Conservation (phyloP, 2,888 invertebrate genomes). For the Mycogona germanica region DNA sequence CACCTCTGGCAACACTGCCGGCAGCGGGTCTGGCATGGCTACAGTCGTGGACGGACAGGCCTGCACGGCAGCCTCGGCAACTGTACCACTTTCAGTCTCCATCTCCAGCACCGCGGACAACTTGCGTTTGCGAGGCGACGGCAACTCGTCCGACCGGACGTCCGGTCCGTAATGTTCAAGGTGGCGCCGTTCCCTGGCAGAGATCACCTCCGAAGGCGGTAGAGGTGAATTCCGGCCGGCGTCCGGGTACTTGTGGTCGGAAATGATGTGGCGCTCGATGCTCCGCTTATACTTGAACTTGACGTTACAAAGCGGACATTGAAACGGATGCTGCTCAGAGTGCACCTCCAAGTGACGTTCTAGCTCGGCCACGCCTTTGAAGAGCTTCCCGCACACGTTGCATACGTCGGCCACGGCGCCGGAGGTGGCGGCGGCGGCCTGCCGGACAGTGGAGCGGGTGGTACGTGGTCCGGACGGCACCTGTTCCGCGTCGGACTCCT, state of each 20-base stretch:
- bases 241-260: slow-evolving; percentile 1
- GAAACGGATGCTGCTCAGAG: background rate
- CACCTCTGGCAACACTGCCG: too few relatives aligned
- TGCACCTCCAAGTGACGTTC: slow-evolving; percentile 6
- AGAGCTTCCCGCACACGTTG: background rate
- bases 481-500: background rate
- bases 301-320: background rate
- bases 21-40: too few relatives aligned
- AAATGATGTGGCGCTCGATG: background rate
- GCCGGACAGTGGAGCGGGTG: background rate
- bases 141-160: background rate
- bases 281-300: slow-evolving; percentile 1
- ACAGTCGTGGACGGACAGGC: too few relatives aligned
- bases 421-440: background rate
- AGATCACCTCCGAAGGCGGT: too few relatives aligned
- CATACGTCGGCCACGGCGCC: background rate
- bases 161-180: slow-evolving; percentile 1
- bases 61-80: too few relatives aligned
- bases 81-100: too few relatives aligned
- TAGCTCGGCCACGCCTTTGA: slow-evolving; percentile 1
- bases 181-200: background rate
- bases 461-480: background rate
- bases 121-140: background rate
- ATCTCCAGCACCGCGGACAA: background rate
- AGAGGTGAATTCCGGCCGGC: background rate